Evolutionary conservation across 2,113 vertebrate genomes (phyloP), one percentile per base, ranked within the genome.

Genomic region (Caloenas nicobarica): DNA sequence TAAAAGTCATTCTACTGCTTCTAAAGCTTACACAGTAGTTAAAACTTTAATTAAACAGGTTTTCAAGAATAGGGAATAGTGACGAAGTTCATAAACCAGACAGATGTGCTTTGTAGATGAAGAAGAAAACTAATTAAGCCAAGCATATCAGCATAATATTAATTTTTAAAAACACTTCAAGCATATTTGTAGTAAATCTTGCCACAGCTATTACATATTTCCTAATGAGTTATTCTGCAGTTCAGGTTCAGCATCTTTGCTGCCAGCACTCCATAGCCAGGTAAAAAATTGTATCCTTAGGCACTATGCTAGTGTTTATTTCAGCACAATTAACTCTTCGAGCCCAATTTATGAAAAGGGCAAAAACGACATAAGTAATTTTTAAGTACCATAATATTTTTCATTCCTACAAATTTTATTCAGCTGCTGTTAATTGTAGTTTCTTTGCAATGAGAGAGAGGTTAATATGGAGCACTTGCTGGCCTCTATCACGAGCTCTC

Each of bases 1-100:
- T 96, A 93, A 97, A 98, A 97, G 74, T 89, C 72, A 89, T 92
- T 97, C 93, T 97, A 56, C 82, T 97, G 84, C 96, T 97, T 97
- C 96, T 92, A 91, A 97, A 97, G 91, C 93, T 71, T 94, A 95
- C 88, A 85, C 91, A 96, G 94, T 95, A 97, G 95, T 98, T 98
- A 97, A 95, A 97, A 97, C 91, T 97, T 97, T 98, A 98, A 98
- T 98, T 98, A 98, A 98, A 96, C 91, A 96, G 91, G 86, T 97
- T 98, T 97, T 94, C 92, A 95, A 88, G 92, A 96, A 95, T 94
- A 74, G 88, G 82, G 84, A 97, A 97, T 97, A 93, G 76, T 97
- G 90, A 91, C 82, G 76, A 93, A 96, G 95, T 97, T 98, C 96
- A 97, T 98, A 98, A 98, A 97, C 80, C 80, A 98, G 97, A 96